Evolutionary conservation across 2,113 vertebrate species (phyloP), one percentile per base, ranked within the genome.

Genomic region (Loxodonta africana): DNA sequence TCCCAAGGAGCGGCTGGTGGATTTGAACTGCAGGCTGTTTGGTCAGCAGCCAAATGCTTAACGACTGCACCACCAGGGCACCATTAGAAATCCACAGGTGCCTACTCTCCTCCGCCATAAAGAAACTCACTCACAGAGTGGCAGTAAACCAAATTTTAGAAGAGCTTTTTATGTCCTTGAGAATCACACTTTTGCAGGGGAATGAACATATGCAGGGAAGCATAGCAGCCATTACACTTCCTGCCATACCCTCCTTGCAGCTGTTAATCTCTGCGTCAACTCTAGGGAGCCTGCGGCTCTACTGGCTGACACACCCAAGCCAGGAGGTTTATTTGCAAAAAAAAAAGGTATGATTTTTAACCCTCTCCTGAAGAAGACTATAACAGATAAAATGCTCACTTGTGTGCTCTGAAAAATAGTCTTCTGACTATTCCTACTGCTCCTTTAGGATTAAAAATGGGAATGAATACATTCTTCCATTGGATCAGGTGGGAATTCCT

Each of bases 251-350:
- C 95, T 69, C 25, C 1, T 1, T 53, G 74, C 90, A 96, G 80
- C 95, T 97, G 95, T 77, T 90, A 97, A 44, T 78, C 26, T 77
- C 33, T 93, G 69, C 76, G 5, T 26, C 94, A 96, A 69, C 90
- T 82, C 88, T 90, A 94, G 69, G 63, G 94, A 96, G 89, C 92
- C 93, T 93, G 85, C 83, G 96, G 95, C 62, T 33, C 88, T 88
- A 1, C 71, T 82, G 41, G 76, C 63, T 33, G 81, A 98, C 73
- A 94, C 17, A 37, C 17, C 17, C 9, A 78, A 78, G 1, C 33
- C 65, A 73, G 41, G 67, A 88, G 41, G 73, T 91, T 85, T 0
- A 51, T 21, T 96, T 92, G 83, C 63, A 41, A 0, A 77, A 18
- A 78, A 60, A 86, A 96, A 78, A 82, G 0, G 0, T 53, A 96